Conservation (phyloP, 2,113 vertebrate species). For the Pomatorhinus ruficollis region DNA sequence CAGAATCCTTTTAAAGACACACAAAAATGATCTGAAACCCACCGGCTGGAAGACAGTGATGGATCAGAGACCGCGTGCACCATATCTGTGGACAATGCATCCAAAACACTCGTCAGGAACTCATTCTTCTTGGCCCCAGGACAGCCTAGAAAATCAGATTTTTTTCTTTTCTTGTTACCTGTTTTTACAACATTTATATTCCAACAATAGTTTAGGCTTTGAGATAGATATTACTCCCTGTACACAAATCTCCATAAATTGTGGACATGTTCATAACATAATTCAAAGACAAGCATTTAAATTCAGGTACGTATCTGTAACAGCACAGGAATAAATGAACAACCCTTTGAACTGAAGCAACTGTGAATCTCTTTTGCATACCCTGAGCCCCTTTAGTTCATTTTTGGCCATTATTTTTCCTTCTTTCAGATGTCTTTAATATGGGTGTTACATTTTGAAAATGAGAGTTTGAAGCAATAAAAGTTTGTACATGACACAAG, state of each 20-base stretch:
- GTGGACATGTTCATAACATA: not conserved
- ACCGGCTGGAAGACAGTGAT: slow-evolving; percentile 85
- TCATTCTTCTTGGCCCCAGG: slow-evolving; percentile 94
- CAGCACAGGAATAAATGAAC: not conserved
- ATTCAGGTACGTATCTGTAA: not conserved
- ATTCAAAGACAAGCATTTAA: not conserved
- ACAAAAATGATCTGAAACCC: not conserved
- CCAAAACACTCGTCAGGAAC: slow-evolving; percentile 95
- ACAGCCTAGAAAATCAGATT: slow-evolving; percentile 81
- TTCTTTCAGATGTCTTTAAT: not conserved
- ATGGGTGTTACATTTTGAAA: not conserved
- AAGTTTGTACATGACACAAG: not conserved
- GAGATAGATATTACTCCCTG: not conserved
- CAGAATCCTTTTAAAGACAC: not conserved
- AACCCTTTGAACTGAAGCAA: not conserved
- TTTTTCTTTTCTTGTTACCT: not conserved
- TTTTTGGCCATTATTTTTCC: not conserved
- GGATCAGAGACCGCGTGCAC: slow-evolving; percentile 94
- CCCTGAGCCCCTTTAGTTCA: not conserved
- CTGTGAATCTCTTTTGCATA: not conserved
- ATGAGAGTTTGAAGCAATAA: not conserved
- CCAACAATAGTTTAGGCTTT: not conserved
- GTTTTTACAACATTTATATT: not conserved
- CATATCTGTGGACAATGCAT: slow-evolving; percentile 96
- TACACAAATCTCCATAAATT: not conserved